Conservation (phyloP, 2,113 vertebrate species). For the Holacanthus passer region DNA sequence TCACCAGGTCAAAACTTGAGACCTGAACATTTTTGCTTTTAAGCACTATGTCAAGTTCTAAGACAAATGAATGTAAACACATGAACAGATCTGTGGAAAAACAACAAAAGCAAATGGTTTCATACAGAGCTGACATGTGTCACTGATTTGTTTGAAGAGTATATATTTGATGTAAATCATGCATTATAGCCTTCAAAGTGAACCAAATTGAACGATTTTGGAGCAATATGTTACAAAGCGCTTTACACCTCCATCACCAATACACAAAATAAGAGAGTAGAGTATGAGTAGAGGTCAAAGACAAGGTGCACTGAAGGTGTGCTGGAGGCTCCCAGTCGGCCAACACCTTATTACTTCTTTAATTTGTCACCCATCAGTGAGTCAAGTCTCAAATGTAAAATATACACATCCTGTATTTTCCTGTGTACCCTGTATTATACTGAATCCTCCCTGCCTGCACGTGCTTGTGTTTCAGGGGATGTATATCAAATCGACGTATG, state of each 20-base stretch:
- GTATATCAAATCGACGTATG: slow-evolving; percentile 86
- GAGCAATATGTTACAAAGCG: neutral
- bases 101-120: neutral
- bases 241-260: neutral
- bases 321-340: neutral
- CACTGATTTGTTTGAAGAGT: neutral
- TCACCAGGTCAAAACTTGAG: slow-evolving; percentile 3
- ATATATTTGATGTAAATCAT: neutral
- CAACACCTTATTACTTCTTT: neutral
- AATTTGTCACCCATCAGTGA: neutral
- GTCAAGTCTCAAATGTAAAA: neutral
- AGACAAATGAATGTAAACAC: neutral
- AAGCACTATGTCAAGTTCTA: neutral
- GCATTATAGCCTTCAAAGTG: neutral
- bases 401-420: neutral
- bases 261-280: neutral
- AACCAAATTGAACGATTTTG: neutral
- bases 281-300: neutral
- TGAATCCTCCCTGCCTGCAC: neutral
- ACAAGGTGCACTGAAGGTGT: neutral
- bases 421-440: neutral
- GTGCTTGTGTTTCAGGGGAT: slow-evolving; percentile 77
- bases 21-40: neutral
- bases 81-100: neutral
- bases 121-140: no score